Evolutionary conservation across 2,113 vertebrate species (phyloP).

Genomic region (Pleuronectes platessa): DNA sequence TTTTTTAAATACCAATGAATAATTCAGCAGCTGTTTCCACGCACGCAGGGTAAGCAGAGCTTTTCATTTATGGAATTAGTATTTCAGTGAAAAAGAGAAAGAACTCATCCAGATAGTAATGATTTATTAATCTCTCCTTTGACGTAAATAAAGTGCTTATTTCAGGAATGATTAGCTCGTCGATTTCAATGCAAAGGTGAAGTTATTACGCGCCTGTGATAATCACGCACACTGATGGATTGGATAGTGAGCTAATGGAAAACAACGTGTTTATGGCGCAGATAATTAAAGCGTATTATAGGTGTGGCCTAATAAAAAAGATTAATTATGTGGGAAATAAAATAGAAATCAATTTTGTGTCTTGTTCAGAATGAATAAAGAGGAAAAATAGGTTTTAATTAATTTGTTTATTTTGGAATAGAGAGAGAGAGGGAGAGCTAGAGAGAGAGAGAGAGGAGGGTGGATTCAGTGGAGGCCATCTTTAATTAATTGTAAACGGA

Average conservation of each 20-base stretch:
- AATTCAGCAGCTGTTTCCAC: constrained; percentile 63
- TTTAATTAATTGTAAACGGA: constrained; percentile 50
- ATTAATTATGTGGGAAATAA: constrained; percentile 68
- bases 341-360: constrained; percentile 69
- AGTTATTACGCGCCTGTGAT: constrained; percentile 63
- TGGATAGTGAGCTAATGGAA: constrained; percentile 59
- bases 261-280: constrained; percentile 59
- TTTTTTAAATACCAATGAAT: constrained; percentile 64
- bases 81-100: constrained; percentile 35
- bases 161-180: constrained; percentile 55
- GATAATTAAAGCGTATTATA: constrained; percentile 76
- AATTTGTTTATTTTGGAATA: constrained; percentile 16
- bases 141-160: constrained; percentile 77
- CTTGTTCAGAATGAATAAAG: constrained; percentile 55
- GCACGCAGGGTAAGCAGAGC: constrained; percentile 50
- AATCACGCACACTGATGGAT: constrained; percentile 63
- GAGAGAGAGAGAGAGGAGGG: not conserved
- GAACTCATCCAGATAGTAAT: constrained; percentile 63
- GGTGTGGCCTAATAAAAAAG: constrained; percentile 55
- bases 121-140: constrained; percentile 76
- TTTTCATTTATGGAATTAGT: constrained; percentile 78
- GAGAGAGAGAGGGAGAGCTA: not conserved
- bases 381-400: constrained; percentile 8
- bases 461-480: not conserved
- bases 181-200: constrained; percentile 66